A percentile compares a stretch with the other conserved stretches of the same genome.
These are phyloP conservation scores for Empidonax traillii DNA, from an alignment of 2,113 vertebrate species.

Conservation along the genomic window DNA sequence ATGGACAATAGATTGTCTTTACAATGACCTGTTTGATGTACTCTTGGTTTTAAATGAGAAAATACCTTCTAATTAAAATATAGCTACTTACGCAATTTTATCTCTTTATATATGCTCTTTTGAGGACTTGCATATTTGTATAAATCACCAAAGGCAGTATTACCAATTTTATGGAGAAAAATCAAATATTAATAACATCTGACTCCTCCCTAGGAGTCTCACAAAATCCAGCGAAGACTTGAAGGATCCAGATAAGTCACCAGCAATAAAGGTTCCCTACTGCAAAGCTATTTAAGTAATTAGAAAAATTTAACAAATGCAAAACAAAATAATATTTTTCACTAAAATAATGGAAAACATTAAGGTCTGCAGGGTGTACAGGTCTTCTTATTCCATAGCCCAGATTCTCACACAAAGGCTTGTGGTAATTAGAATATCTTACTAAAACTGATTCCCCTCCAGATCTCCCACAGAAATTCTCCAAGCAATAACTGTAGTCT, in stretches of 20 bases:
- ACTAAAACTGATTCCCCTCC: not conserved
- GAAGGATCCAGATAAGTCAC: not conserved
- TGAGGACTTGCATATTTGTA: not conserved
- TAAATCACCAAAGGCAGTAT: not conserved
- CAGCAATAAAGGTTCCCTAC: not conserved
- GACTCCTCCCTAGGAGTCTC: not conserved
- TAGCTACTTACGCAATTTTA: not conserved
- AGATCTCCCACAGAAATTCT: not conserved
- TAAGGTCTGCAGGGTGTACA: not conserved
- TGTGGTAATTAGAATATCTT: slow-evolving; percentile 19
- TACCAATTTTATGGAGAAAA: not conserved
- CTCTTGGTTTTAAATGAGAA: not conserved
- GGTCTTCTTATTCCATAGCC: not conserved
- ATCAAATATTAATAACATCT: slow-evolving; percentile 5
- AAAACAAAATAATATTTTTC: not conserved
- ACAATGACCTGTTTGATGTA: not conserved
- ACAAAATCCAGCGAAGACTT: not conserved
- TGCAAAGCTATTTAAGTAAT: not conserved
- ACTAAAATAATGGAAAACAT: not conserved
- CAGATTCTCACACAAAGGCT: not conserved
- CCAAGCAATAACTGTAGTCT: not conserved
- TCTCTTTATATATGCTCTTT: not conserved
- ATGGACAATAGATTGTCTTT: not conserved
- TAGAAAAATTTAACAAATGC: not conserved
- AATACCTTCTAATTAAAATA: not conserved